These are phyloP conservation scores for Stictocephala bisonia DNA, from an alignment of 2,888 invertebrate genomes.

Conservation along the genomic window DNA sequence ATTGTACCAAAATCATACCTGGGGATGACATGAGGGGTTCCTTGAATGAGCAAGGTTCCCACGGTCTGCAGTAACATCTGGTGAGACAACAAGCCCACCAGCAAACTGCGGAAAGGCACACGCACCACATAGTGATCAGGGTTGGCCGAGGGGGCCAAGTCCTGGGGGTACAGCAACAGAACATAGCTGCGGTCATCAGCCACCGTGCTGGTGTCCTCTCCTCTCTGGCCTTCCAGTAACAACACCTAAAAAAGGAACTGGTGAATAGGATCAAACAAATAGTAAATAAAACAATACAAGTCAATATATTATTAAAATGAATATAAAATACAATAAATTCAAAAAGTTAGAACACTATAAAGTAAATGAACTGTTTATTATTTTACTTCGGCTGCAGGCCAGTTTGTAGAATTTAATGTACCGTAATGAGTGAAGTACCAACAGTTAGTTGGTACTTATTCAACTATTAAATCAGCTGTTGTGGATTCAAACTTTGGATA, in stretches of 20 bases:
- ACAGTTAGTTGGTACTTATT: too few relatives aligned
- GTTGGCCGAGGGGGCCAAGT: slow-evolving; percentile 53
- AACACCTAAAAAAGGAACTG: slow-evolving; percentile 67
- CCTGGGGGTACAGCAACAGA: slow-evolving; percentile 61
- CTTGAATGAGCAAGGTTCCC: slow-evolving; percentile 86
- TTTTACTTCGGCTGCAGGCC: too few relatives aligned
- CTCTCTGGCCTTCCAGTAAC: slow-evolving; percentile 70
- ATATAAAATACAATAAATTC: background rate
- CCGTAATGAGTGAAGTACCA: too few relatives aligned
- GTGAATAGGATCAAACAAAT: too few relatives aligned
- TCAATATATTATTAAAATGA: background rate
- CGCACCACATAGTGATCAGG: slow-evolving; percentile 81
- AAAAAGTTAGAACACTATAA: too few relatives aligned
- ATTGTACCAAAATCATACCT: slow-evolving; percentile 61
- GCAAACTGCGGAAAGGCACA: slow-evolving; percentile 88
- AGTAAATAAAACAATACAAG: too few relatives aligned
- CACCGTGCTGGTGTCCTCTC: slow-evolving; percentile 63
- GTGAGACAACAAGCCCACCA: slow-evolving; percentile 90
- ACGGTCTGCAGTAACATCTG: slow-evolving; percentile 93
- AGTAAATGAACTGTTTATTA: too few relatives aligned
- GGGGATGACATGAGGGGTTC: slow-evolving; percentile 73
- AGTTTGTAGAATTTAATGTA: too few relatives aligned
- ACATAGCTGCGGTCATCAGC: slow-evolving; percentile 64
- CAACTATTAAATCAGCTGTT: too few relatives aligned
- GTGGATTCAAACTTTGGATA: too few relatives aligned